phyloP scores from a whole-genome alignment of 2,888 invertebrate genomes.

The Spodoptera littoralis region DNA sequence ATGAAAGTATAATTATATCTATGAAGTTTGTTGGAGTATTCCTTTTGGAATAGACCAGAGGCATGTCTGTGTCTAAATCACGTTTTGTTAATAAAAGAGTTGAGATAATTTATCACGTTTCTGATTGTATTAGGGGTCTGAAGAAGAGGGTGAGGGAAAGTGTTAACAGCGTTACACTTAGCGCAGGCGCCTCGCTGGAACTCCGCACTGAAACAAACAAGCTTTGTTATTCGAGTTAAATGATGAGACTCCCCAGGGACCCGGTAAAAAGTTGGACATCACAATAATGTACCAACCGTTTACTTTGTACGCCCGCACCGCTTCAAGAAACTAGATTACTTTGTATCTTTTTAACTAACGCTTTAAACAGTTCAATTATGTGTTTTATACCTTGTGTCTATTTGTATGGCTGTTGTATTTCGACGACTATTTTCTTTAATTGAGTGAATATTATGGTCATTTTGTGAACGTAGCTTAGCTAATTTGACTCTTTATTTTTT shows the following conservation, averaged over 20 bases:
- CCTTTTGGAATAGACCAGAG: conserved; percentile 52
- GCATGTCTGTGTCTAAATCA: conserved; percentile 69
- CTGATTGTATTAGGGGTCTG: conserved; percentile 76
- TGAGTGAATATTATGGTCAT: too few species aligned
- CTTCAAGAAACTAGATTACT: too few species aligned
- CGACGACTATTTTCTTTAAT: too few species aligned
- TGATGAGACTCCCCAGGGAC: conserved; percentile 45
- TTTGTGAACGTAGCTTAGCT: too few species aligned
- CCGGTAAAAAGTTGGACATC: conserved; percentile 52
- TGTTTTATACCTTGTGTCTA: too few species aligned
- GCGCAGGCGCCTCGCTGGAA: conserved; percentile 73
- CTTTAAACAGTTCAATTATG: background rate
- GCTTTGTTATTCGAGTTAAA: conserved; percentile 63
- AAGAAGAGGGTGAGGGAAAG: conserved; percentile 76
- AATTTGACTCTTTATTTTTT: too few species aligned
- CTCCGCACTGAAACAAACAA: conserved; percentile 85
- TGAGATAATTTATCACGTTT: conserved; percentile 85
- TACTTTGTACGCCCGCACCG: conserved; percentile 17
- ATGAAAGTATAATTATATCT: conserved; percentile 39
- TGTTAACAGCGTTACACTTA: conserved; percentile 82
- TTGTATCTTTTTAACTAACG: background rate
- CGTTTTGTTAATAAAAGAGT: conserved; percentile 76
- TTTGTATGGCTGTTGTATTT: too few species aligned
- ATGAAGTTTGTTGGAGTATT: conserved; percentile 47
- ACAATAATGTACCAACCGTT: conserved; percentile 49